A percentile compares a stretch with the other conserved stretches of the same genome.
Conservation (phyloP, 2,113 vertebrate species). For the Planiliza haematocheilus region DNA sequence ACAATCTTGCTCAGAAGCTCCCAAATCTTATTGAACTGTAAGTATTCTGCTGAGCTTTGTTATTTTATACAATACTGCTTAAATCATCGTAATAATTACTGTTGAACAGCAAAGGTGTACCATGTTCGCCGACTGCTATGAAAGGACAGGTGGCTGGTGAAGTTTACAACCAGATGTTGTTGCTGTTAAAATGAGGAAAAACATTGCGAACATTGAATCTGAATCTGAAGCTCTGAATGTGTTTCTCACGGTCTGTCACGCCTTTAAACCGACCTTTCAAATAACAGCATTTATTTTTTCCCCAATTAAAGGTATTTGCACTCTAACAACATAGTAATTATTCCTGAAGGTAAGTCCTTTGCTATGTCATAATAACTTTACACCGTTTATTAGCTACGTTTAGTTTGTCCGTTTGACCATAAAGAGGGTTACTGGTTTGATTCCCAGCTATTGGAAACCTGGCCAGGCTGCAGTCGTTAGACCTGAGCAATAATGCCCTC, state of each 20-base stretch:
- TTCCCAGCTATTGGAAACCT: conserved; percentile 91
- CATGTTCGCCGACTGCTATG: neutral
- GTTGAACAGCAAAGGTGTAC: neutral
- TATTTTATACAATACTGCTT: no score
- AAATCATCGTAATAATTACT: neutral
- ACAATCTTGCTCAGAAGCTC: conserved; percentile 97
- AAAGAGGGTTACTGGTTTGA: conserved; percentile 8
- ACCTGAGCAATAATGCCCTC: conserved; percentile 95
- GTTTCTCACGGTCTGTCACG: no score
- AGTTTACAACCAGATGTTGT: neutral
- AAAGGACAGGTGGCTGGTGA: neutral
- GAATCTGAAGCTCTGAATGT: no score
- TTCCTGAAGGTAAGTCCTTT: conserved; percentile 91
- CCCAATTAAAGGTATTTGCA: conserved; percentile 90
- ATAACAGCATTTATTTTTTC: conserved; percentile 5
- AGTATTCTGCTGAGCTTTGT: conserved; percentile 78
- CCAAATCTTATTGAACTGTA: conserved; percentile 98
- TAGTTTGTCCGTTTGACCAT: neutral
- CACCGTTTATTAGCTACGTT: neutral
- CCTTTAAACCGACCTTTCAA: no score
- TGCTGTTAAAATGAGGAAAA: no score
- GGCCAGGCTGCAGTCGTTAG: conserved; percentile 92
- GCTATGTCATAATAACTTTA: neutral
- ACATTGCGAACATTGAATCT: no score
- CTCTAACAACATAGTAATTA: conserved; percentile 96